Base-by-base conservation (phyloP, 92 coral and sea anemone genomes). In the Diadumene lineata region DNA sequence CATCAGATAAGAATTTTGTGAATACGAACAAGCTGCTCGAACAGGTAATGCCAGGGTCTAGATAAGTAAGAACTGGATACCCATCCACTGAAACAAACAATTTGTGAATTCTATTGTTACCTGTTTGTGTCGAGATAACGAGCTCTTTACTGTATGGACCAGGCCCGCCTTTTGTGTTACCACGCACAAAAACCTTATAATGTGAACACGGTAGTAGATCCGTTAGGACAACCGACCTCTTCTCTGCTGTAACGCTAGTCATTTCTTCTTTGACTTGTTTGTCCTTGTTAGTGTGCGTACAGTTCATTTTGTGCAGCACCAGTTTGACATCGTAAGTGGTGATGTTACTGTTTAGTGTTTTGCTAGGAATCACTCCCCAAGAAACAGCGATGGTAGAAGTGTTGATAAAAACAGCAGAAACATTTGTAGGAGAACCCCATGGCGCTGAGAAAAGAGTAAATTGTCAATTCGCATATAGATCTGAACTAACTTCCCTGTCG, bases 161-260 rank as follows among this genome's bases (percentile, higher is more conserved):
- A 0, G 65, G 61, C 0, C 91, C 91, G 43, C 68, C 56, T 3
- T 50, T 27, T 23, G 89, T 86, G 58, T 70, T 70, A 2, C 91
- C 91, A 51, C 80, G 75, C 25, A 90, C 86, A 23, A 31, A 31
- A 10, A 86, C 63, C 16, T 61, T 66, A 80, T 90, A 90, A 27
- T n/a, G 7, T 53, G 72, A 64, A 62, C 86, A 81, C 2, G 65
- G 2, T 56, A 22, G 19, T 34, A 90, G 57, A 10, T 70, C 70
- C 34, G 18, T 7, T 18, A 83, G 62, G 33, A 82, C 69, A 13
- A 1, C 38, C 27, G 9, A 34, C 13, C 77, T 90, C 19, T 57
- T 55, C 69, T 61, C 28, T 16, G n/a, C 32, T 17, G 24, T 29
- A 25, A 58, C 26, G 34, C 11, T 23, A 22, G 18, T 19, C 26